Evolutionary conservation across 2,113 vertebrate species (phyloP), one percentile per base, ranked within the genome.

Genomic region (Hippoglossus stenolepis): DNA sequence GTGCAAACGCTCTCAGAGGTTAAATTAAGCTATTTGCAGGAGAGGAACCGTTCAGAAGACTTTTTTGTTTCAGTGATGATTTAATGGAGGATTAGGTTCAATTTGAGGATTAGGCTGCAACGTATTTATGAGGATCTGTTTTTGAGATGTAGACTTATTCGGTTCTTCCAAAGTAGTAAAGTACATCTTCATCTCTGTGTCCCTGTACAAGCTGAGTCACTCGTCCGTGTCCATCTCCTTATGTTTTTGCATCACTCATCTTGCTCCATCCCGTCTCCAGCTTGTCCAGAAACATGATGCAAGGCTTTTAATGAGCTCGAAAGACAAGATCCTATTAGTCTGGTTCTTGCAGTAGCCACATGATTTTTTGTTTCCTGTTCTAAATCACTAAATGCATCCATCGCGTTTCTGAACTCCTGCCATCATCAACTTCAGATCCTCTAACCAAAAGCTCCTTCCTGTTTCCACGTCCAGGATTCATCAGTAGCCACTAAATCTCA

Each of bases 1-100:
- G 21, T 60, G 40, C 28, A 65, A 68, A 26, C 23, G 65, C 69
- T 65, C 77, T 53, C 6, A 66, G 58, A 80, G 72, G 65, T 75
- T 56, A 69, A 61, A 72, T 80, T 23, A 65, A 61, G 62, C 14
- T 53, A 15, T 70, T 77, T 70, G 45, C 13, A 31, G 11, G 21
- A 54, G 35, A 43, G 47, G 17, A 56, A 24, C 15, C 38, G 23
- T 26, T 54, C 17, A 62, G 38, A n/a, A n/a, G 49, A 54, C 26
- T 20, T 65, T 35, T 35, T 56, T 35, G 40, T 75, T 49, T 66
- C 21, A 54, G 9, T 57, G 21, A 13, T 54, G 23, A 57, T 73
- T 61, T 23, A 75, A 79, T 63, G 51, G 15, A 61, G 35, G 51
- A 49, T 75, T 49, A 51, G 14, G 0, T 35, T 59, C 20, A 21